Base-by-base conservation (phyloP, 2,888 invertebrate genomes). In the Cecidostiba fungosa region DNA sequence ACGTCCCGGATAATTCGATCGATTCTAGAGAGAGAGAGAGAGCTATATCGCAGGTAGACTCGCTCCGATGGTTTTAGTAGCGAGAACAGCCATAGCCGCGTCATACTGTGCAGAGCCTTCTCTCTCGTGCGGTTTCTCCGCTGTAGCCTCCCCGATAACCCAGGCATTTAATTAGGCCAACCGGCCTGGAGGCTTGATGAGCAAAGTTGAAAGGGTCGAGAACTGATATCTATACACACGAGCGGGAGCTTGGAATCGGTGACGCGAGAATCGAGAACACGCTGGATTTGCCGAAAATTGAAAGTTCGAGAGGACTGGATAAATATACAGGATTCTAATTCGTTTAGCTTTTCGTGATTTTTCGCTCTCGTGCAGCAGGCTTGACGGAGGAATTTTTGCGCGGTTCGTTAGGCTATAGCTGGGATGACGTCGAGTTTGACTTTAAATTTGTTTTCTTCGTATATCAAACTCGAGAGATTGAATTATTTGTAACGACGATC, bases 151-250 rank as follows among this genome's bases (percentile, higher is more conserved):
- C 82, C 87, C 89, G 86, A 89, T 90, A 90, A 89, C 85, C 88
- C 77, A 87, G 83, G 88, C 88, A 90, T 90, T 90, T 89, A 90
- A 90, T 90, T 90, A 90, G 88, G 85, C 88, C 76, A 23, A 32
- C 43, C 12, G 59, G 77, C 23, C 70, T 43, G 80, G 80, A 74
- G 78, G 84, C 62, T 83, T 87, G 87, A 85, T 77, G 89, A 87
- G 87, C 82, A 85, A 89, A 88, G 87, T 88, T 84, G 88, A 87
- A 87, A 88, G 86, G 78, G 83, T 82, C 76, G 77, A 80, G 74
- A 19, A 6, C 78, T 14, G 62, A 39, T 86, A 59, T 50, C 1
- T 19, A 19, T 50, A 72, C 81, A 82, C 43, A 29, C n/a, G 66
- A n/a, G 66, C 12, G 50, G 50, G 59, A 39, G 16, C 19, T 47